Conservation (phyloP, 2,797 vertebrate genomes). For the Lates japonicus region DNA sequence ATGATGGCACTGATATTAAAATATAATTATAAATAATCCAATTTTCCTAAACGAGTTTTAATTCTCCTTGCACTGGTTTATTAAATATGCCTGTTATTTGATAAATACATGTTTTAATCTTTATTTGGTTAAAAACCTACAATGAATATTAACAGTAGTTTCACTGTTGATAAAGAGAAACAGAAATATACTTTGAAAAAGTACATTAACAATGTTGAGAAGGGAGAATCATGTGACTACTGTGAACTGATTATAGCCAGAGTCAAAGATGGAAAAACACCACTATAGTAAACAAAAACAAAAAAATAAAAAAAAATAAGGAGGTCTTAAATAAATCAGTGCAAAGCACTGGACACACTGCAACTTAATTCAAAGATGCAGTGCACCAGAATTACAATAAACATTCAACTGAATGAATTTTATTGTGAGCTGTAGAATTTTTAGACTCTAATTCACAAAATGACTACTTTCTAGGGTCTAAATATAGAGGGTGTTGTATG, state of each 20-base stretch:
- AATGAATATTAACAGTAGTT: constrained; percentile 3
- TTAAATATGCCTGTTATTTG: background rate
- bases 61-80: background rate
- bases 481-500: background rate
- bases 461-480: background rate
- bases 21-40: background rate
- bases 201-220: background rate
- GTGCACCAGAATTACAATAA: background rate
- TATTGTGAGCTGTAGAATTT: constrained; percentile 4
- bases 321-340: background rate
- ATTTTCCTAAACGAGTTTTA: background rate
- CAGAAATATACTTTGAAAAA: background rate
- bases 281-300: too few relatives aligned
- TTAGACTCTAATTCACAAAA: constrained; percentile 19
- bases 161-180: constrained; percentile 5
- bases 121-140: constrained; percentile 12
- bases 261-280: too few relatives aligned
- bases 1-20: background rate
- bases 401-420: background rate
- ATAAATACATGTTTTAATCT: constrained; percentile 6
- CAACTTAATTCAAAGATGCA: constrained; percentile 1
- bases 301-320: background rate
- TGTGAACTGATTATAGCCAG: background rate
- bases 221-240: background rate
- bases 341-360: background rate